A percentile compares a stretch with the other conserved stretches of the same genome.
Evolutionary conservation across 2,888 invertebrate genomes (phyloP).

Genomic region (Drosophila maculinotata): DNA sequence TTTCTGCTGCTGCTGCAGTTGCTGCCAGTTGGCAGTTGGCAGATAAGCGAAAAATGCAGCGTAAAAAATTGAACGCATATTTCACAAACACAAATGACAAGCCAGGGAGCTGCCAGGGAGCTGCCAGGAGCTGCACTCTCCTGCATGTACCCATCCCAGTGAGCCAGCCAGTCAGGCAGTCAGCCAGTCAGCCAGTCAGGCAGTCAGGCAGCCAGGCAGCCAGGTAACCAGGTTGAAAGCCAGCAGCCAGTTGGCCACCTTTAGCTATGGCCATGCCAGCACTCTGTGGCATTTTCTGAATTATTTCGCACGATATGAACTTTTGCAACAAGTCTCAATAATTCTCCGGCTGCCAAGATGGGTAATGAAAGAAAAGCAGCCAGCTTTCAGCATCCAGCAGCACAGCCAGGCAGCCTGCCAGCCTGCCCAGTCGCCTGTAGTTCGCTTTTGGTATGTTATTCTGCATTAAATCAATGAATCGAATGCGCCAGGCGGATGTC

Average conservation of each 20-base stretch:
- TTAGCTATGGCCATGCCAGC: constrained; percentile 36
- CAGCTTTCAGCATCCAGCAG: constrained; percentile 22
- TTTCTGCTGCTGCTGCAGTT: constrained; percentile 19
- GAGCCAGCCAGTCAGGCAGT: constrained; percentile 15
- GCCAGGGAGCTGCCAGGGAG: constrained; percentile 23
- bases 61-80: constrained; percentile 80
- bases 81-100: constrained; percentile 76
- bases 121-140: constrained; percentile 6
- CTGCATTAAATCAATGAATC: constrained; percentile 78
- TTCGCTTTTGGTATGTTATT: constrained; percentile 50
- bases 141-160: constrained; percentile 5
- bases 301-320: constrained; percentile 78
- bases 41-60: constrained; percentile 79
- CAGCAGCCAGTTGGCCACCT: constrained; percentile 42
- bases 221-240: constrained; percentile 38
- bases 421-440: constrained; percentile 6
- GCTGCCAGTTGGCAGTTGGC: constrained; percentile 57
- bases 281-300: constrained; percentile 70
- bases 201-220: constrained; percentile 23
- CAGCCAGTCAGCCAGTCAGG: constrained; percentile 33
- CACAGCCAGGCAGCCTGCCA: too few relatives aligned
- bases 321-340: constrained; percentile 77
- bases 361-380: constrained; percentile 55
- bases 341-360: constrained; percentile 69
- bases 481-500: constrained; percentile 73